A percentile compares a stretch with the other conserved stretches of the same genome.
These are phyloP conservation scores for Melospiza georgiana DNA, from an alignment of 2,113 vertebrate species.

Conservation along the genomic window DNA sequence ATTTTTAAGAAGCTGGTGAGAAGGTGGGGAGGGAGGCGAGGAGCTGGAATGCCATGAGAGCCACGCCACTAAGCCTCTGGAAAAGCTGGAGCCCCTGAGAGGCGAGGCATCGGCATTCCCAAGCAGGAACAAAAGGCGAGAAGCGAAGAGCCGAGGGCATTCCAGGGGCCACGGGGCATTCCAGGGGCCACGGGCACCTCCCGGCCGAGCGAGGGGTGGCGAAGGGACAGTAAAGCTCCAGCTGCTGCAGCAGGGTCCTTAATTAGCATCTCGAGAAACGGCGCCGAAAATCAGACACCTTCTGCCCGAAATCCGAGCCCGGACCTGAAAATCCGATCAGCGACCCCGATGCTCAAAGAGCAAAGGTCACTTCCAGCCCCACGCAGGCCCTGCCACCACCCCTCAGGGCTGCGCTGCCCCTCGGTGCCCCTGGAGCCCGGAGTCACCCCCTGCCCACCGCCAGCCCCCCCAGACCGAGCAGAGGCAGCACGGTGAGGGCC, in stretches of 20 bases:
- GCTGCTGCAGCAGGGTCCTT: not conserved
- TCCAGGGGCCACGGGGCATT: not conserved
- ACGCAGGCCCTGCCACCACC: fast-evolving
- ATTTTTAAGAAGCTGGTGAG: not conserved
- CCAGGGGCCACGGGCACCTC: not conserved
- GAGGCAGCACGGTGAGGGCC: not conserved
- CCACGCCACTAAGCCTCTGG: not conserved
- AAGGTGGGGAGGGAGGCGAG: not conserved
- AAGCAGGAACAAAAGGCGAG: not conserved
- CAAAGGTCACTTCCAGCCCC: not conserved
- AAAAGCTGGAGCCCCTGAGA: not conserved
- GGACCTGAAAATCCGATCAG: not conserved
- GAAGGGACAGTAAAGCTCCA: constrained; percentile 32
- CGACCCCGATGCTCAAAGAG: not conserved
- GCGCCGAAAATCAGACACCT: constrained; percentile 30
- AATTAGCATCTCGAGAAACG: constrained; percentile 33
- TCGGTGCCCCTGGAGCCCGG: fast-evolving
- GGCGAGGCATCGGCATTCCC: not conserved
- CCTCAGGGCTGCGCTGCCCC: not conserved
- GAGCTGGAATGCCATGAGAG: fast-evolving
- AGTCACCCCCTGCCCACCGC: not conserved
- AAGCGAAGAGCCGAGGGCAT: not conserved
- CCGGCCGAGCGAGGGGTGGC: not conserved
- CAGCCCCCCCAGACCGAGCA: not conserved
- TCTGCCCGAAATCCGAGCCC: constrained; percentile 43